These are phyloP conservation scores for Tuta absoluta DNA, from an alignment of 2,888 invertebrate species.

Conservation along the genomic window DNA sequence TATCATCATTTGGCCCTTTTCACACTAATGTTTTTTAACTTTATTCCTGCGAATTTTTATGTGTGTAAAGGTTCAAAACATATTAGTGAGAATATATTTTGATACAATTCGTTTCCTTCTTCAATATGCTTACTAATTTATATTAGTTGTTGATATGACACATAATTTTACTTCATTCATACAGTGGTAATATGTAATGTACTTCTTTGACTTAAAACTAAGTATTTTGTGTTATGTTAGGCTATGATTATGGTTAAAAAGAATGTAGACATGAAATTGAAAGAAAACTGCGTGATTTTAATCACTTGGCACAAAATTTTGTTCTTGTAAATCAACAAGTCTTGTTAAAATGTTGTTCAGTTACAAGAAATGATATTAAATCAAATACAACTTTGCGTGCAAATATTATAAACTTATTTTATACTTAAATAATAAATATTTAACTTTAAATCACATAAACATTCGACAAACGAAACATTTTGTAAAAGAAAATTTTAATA, in stretches of 20 bases:
- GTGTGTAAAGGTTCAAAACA: neutral
- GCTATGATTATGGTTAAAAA: neutral
- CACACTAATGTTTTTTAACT: neutral
- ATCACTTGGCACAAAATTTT: slow-evolving; percentile 8
- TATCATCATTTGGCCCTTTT: neutral
- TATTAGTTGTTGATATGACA: neutral
- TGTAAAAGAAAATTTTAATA: neutral
- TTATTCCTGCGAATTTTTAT: neutral
- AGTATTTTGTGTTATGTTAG: slow-evolving; percentile 5
- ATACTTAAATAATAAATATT: neutral
- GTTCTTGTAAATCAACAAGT: neutral
- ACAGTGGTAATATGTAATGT: slow-evolving; percentile 6
- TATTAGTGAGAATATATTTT: neutral
- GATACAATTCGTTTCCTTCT: too few relatives aligned
- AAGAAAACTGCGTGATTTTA: neutral
- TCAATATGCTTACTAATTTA: too few relatives aligned
- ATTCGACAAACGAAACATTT: neutral
- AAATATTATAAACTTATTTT: neutral
- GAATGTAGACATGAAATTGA: neutral
- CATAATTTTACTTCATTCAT: neutral
- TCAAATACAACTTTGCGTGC: neutral
- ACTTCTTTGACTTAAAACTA: neutral
- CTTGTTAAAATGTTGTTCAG: neutral
- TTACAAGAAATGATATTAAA: neutral
- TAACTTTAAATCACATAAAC: neutral